Evolutionary conservation across 2,113 vertebrate species (phyloP).

Genomic region (Blennius ocellaris): DNA sequence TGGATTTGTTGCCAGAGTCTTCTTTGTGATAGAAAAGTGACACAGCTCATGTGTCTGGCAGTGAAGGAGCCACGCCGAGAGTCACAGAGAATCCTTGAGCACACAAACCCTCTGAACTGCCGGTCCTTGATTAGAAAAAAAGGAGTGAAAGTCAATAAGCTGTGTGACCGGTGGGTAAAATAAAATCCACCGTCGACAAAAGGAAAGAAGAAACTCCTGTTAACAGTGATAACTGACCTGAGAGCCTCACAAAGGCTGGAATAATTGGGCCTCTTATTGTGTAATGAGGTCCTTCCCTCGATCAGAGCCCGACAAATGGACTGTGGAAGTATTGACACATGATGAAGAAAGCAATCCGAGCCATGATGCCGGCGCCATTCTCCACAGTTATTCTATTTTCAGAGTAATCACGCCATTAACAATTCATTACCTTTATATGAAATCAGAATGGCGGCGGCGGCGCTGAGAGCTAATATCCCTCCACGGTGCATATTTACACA

Average conservation of each 20-base stretch:
- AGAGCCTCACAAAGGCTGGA: slow-evolving; percentile 25
- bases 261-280: slow-evolving; percentile 46
- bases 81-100: too few species aligned
- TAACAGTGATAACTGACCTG: slow-evolving; percentile 38
- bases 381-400: slow-evolving; percentile 59
- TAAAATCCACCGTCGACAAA: slow-evolving; percentile 22
- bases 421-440: slow-evolving; percentile 69
- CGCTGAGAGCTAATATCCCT: slow-evolving; percentile 57
- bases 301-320: slow-evolving; percentile 60
- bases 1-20: too few species aligned
- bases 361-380: slow-evolving; percentile 55
- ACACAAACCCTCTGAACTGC: background rate
- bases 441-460: slow-evolving; percentile 54
- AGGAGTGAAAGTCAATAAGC: slow-evolving; percentile 22
- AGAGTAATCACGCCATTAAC: slow-evolving; percentile 67
- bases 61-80: too few species aligned
- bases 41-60: too few species aligned
- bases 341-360: slow-evolving; percentile 56
- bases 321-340: slow-evolving; percentile 54
- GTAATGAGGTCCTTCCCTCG: slow-evolving; percentile 57
- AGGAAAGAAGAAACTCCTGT: slow-evolving; percentile 12
- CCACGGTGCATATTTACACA: slow-evolving; percentile 53
- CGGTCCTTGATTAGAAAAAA: slow-evolving; percentile 5
- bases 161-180: slow-evolving; percentile 23
- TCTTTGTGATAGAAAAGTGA: too few species aligned